These are phyloP conservation scores for Eristalinus sepulchralis DNA, from an alignment of 2,888 invertebrate species.

Conservation along the genomic window DNA sequence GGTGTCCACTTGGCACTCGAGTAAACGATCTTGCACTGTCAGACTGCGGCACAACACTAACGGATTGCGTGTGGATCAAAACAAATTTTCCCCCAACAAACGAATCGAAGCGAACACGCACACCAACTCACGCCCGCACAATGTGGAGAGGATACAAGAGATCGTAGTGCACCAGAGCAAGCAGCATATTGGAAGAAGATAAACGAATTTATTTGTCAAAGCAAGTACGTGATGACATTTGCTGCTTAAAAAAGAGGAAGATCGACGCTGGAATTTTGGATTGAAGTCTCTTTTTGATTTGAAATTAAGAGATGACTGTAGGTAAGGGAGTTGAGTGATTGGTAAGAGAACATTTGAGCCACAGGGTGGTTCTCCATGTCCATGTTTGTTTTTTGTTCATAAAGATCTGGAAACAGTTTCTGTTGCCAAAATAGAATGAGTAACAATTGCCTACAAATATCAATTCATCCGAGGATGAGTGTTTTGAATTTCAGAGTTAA, in stretches of 20 bases:
- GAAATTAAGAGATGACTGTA: neutral
- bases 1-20: constrained; percentile 1
- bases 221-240: constrained; percentile 10
- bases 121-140: constrained; percentile 41
- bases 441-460: no score
- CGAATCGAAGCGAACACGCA: constrained; percentile 5
- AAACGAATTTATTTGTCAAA: constrained; percentile 45
- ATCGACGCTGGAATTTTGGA: neutral
- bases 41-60: constrained; percentile 63
- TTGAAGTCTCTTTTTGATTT: neutral
- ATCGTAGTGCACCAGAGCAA: constrained; percentile 26
- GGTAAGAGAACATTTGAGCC: neutral
- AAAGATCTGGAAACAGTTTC: no score
- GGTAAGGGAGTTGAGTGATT: neutral
- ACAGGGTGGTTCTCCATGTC: neutral
- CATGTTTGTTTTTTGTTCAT: no score
- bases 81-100: constrained; percentile 49
- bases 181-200: constrained; percentile 57
- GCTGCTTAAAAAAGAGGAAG: neutral
- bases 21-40: constrained; percentile 54
- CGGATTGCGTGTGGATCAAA: constrained; percentile 51
- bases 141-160: constrained; percentile 16
- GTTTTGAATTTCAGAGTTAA: no score
- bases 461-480: no score
- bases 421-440: no score